phyloP scores from a whole-genome alignment of 2,888 invertebrate genomes.

The Conchocele bisecta region DNA sequence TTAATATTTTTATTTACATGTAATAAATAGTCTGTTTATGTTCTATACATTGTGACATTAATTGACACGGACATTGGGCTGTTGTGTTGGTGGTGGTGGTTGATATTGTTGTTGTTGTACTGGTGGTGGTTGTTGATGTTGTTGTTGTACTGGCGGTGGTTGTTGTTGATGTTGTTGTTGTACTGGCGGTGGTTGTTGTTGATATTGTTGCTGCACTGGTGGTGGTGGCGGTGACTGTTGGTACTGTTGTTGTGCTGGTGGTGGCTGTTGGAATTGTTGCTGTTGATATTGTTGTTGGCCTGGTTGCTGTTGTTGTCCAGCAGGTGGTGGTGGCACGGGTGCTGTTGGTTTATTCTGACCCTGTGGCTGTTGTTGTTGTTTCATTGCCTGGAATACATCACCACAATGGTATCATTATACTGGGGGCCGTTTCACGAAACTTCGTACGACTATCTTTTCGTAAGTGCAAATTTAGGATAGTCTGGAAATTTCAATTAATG shows the following conservation, averaged over 20 bases:
- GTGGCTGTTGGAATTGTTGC: background rate
- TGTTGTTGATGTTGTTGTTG: background rate
- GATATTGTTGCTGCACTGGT: constrained; percentile 12
- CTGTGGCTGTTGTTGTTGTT: constrained; percentile 25
- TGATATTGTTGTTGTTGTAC: too few species aligned
- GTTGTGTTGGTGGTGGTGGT: too few species aligned
- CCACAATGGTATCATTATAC: background rate
- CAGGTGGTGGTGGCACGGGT: constrained; percentile 14
- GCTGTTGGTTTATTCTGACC: constrained; percentile 26
- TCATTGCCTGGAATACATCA: constrained; percentile 10
- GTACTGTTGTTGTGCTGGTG: constrained; percentile 16
- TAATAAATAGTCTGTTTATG: too few species aligned
- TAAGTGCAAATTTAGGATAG: too few species aligned
- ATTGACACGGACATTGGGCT: too few species aligned
- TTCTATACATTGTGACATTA: too few species aligned
- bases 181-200: constrained; percentile 11
- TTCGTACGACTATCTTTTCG: too few species aligned
- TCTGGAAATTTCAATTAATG: too few species aligned
- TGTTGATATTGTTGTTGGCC: constrained; percentile 18
- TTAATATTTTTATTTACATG: too few species aligned
- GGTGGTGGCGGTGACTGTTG: background rate
- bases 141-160: background rate
- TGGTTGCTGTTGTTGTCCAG: constrained; percentile 15
- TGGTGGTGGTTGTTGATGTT: background rate
- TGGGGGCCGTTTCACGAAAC: too few species aligned